Base-by-base conservation (phyloP, 37 sponge, comb jelly and placozoan genomes). In the Mnemiopsis leidyi region DNA sequence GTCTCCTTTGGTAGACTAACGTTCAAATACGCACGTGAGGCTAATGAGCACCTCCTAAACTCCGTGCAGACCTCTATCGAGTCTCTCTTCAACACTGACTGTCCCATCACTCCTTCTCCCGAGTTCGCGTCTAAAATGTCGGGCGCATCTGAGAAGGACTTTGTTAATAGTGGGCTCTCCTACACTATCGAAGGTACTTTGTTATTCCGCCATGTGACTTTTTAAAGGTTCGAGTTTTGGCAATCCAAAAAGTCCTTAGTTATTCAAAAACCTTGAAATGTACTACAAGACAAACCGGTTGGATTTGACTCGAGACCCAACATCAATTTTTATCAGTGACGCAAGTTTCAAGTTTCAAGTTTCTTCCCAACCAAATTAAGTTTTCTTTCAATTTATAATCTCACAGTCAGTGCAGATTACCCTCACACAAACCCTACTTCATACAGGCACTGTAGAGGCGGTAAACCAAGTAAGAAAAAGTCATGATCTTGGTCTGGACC, bases 81-180 rank as follows among this genome's bases (percentile, higher is more conserved):
- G 90, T 23, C 90, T 21, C 40, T 85, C 61, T 85, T 85, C 61
- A 85, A 85, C n/a, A 85, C 48, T 32, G 90, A 85, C 48, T 85
- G 90, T 33, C 40, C 90, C 61, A 85, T 85, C 90, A 38, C 25
- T 3, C 90, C 90, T 21, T 85, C 90, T 39, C 29, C 90, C 37
- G 90, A 85, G 0, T 85, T 85, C 29, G 23, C 24, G 1, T 35
- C 32, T 2, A 38, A 40, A 3, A 85, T 85, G 90, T 28, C 90
- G 29, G 90, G 97, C 24, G 99, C 99, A 30, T 95, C 96, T 76
- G 99, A 98, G 92, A 98, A 96, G 82, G 99, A 98, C 93, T 97
- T 98, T 40, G 99, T 98, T 36, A 93, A 98, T 94, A 97, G 97
- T 18, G 99, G 97, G 0, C 95, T 98, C 92, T 95, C 95, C 38